Evolutionary conservation across 2,888 invertebrate species (phyloP), one percentile per base, ranked within the genome.

Genomic region (Dyspetes luteomarginatus): DNA sequence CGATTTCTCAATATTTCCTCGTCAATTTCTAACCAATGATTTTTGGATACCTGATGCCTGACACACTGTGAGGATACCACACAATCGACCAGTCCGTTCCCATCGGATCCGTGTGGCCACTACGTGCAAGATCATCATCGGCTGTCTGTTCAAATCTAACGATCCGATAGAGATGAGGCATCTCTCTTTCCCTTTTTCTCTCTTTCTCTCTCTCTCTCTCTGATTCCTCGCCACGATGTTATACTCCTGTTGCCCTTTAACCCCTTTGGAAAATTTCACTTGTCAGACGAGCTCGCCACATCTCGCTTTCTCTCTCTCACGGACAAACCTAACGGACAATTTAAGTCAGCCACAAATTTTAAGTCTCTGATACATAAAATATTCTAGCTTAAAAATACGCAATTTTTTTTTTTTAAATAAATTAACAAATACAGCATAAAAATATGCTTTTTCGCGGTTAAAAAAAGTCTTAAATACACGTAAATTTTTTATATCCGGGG

Each of bases 1-100:
- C 82, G 88, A 88, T 86, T 87, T 86, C 86, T 85, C 86, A 87
- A 88, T 86, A 86, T 87, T 86, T 87, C 84, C 82, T 83, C 72
- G 67, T 45, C 73, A 74, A 69, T 79, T 22, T 71, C 36, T 60
- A 45, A 24, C 58, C 48, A 15, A 48, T 3, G 48, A 41, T 50
- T 36, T 22, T 68, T 75, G 64, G 43, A 36, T n/a, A 9, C n/a
- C n/a, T n/a, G n/a, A n/a, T 15, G 3, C 22, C 43, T 26, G 36
- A 50, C 19, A n/a, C 22, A 22, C 17, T 45, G 30, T 26, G 45
- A 45, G 75, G 41, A 43, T 36, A 69, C 45, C 17, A 17, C 4
- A 48, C 45, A 56, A 43, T 41, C 71, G 48, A 68, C 26, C 15
- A 30, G 45, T 19, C 45, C 30, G 64, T 71, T 80, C 79, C 60